phyloP scores from a whole-genome alignment of 2,888 invertebrate species.

The Troides aeacus region DNA sequence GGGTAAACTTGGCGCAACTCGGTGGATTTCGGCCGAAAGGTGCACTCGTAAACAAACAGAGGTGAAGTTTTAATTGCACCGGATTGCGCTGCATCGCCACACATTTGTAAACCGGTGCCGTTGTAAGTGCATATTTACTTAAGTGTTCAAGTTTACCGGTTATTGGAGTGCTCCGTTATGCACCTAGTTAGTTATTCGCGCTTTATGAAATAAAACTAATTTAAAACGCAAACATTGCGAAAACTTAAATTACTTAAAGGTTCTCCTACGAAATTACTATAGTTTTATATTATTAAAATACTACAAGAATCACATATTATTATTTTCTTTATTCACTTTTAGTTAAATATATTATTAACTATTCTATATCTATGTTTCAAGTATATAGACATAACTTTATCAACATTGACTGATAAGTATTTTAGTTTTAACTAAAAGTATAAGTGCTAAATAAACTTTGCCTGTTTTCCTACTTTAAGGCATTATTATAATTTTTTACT shows the following conservation, averaged over 20 bases:
- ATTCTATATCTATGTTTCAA: too few relatives aligned
- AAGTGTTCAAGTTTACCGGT: conserved; percentile 27
- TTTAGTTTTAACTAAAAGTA: too few relatives aligned
- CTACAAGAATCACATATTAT: too few relatives aligned
- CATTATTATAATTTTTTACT: too few relatives aligned
- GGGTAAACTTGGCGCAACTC: conserved; percentile 53
- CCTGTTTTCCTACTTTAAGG: too few relatives aligned
- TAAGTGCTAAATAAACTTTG: too few relatives aligned
- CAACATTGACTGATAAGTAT: too few relatives aligned
- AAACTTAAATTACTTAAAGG: background rate
- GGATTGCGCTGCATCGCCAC: conserved; percentile 54
- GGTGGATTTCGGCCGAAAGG: conserved; percentile 64
- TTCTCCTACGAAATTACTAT: too few relatives aligned
- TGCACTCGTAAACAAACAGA: conserved; percentile 69
- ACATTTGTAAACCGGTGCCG: conserved; percentile 38
- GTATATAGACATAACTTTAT: too few relatives aligned
- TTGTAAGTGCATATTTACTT: conserved; percentile 30
- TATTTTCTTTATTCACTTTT: too few relatives aligned
- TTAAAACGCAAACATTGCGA: background rate
- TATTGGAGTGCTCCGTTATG: conserved; percentile 25
- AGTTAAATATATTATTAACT: too few relatives aligned
- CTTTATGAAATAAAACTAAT: conserved; percentile 19
- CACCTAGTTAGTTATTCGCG: conserved; percentile 3
- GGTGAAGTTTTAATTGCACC: conserved; percentile 71
- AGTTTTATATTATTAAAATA: too few relatives aligned